Conservation (phyloP, 2,797 vertebrate genomes). For the Gadopsis bispinosus region DNA sequence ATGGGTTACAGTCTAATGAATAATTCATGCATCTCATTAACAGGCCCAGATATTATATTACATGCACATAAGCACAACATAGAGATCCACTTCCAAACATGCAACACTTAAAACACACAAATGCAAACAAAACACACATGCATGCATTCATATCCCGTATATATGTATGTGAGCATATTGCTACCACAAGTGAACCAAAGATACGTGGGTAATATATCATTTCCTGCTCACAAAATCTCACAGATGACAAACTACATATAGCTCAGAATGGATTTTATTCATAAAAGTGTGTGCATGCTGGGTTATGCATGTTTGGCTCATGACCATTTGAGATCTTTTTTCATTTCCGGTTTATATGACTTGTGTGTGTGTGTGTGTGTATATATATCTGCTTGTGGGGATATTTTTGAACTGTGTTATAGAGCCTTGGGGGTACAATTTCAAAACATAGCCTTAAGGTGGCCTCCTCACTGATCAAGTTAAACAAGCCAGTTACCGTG, state of each 20-base stretch:
- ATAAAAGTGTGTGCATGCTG: conserved; percentile 23
- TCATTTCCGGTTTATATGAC: conserved; percentile 49
- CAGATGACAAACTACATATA: conserved; percentile 62
- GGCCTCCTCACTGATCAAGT: conserved; percentile 67
- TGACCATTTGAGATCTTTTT: conserved; percentile 39
- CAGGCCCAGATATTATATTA: neutral
- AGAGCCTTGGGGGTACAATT: conserved; percentile 61
- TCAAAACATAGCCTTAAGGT: conserved; percentile 58
- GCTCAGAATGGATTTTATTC: conserved; percentile 59
- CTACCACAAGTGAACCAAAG: conserved; percentile 29
- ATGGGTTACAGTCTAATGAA: neutral
- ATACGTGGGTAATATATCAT: conserved; percentile 64
- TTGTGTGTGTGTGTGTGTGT: conserved; percentile 18
- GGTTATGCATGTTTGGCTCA: conserved; percentile 8
- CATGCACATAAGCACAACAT: neutral
- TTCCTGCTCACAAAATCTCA: conserved; percentile 61
- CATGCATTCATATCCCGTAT: conserved; percentile 17
- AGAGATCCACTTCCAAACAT: conserved; percentile 1
- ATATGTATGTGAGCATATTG: conserved; percentile 20
- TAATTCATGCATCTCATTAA: neutral
- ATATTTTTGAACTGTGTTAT: conserved; percentile 48
- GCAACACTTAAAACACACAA: conserved; percentile 3
- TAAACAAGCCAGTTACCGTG: conserved; percentile 52
- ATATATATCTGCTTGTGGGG: neutral
- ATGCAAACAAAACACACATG: conserved; percentile 19